These are phyloP conservation scores for Dryobotodes eremita DNA, from an alignment of 2,888 invertebrate genomes.

Conservation along the genomic window DNA sequence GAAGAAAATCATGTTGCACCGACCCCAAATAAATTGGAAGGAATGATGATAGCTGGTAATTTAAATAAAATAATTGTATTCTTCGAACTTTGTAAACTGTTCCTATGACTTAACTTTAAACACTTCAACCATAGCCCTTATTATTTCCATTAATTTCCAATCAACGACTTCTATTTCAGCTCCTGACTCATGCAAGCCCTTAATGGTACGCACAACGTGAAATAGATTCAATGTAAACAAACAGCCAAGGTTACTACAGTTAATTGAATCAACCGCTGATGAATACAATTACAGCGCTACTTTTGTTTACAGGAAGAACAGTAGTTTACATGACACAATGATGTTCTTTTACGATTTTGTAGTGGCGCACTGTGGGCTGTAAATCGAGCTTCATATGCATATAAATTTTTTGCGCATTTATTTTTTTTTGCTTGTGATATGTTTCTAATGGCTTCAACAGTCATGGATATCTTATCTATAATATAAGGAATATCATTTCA, in stretches of 20 bases:
- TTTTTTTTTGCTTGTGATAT: too few relatives aligned
- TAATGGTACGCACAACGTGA: conserved; percentile 34
- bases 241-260: conserved; percentile 48
- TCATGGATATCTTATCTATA: too few relatives aligned
- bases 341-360: not conserved
- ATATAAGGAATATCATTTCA: too few relatives aligned
- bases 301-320: conserved; percentile 8
- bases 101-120: not conserved
- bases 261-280: conserved; percentile 55
- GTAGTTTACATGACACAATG: not conserved
- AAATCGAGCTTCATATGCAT: too few relatives aligned
- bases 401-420: too few relatives aligned
- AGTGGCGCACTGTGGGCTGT: too few relatives aligned
- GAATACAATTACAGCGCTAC: conserved; percentile 27
- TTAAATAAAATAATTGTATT: not conserved
- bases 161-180: conserved; percentile 43
- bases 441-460: too few relatives aligned
- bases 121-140: not conserved
- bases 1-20: too few relatives aligned
- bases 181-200: conserved; percentile 57
- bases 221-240: conserved; percentile 59
- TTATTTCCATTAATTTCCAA: conserved; percentile 12
- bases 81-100: not conserved
- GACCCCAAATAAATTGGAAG: too few relatives aligned
- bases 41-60: not conserved